Percentiles rank a stretch among this genome's conserved stretches.
Evolutionary conservation across 2,113 vertebrate genomes (phyloP).

Genomic region (Nerophis ophidion): DNA sequence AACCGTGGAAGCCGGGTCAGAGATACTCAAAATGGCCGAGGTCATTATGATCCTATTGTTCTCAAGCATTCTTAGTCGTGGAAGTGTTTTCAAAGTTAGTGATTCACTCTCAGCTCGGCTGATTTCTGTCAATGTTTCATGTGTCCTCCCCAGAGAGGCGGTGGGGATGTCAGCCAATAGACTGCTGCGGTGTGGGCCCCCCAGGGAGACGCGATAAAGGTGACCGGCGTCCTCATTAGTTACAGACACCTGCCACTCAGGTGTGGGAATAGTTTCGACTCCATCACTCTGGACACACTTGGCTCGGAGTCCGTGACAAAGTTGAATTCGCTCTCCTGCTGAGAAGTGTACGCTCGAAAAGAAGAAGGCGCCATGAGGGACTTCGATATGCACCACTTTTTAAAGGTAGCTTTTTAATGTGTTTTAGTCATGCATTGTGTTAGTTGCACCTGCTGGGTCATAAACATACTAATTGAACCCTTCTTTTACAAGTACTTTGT

Average conservation of each 20-base stretch:
- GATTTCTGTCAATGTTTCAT: constrained; percentile 67
- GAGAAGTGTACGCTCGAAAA: constrained; percentile 29
- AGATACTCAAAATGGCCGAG: neutral
- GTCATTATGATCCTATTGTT: neutral
- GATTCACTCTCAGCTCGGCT: constrained; percentile 36
- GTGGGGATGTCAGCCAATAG: constrained; percentile 45
- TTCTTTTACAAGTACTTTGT: neutral
- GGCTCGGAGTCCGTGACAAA: constrained; percentile 47
- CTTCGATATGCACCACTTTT: constrained; percentile 21
- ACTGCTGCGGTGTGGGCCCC: constrained; percentile 35
- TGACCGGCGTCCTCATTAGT: constrained; percentile 62
- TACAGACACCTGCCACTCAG: constrained; percentile 59
- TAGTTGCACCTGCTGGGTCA: neutral
- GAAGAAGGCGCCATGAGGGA: constrained; percentile 20
- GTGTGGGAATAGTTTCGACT: constrained; percentile 36
- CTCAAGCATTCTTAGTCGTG: constrained; percentile 31
- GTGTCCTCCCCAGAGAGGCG: constrained; percentile 32
- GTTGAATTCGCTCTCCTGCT: constrained; percentile 36
- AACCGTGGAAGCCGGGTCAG: neutral
- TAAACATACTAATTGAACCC: neutral
- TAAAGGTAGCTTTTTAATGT: neutral
- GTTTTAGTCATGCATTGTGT: neutral
- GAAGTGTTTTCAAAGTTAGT: constrained; percentile 45
- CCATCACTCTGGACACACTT: constrained; percentile 28
- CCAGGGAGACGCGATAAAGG: constrained; percentile 53